Evolutionary conservation across 2,888 invertebrate species (phyloP).

Genomic region (Scrobipalpa atriplicella): DNA sequence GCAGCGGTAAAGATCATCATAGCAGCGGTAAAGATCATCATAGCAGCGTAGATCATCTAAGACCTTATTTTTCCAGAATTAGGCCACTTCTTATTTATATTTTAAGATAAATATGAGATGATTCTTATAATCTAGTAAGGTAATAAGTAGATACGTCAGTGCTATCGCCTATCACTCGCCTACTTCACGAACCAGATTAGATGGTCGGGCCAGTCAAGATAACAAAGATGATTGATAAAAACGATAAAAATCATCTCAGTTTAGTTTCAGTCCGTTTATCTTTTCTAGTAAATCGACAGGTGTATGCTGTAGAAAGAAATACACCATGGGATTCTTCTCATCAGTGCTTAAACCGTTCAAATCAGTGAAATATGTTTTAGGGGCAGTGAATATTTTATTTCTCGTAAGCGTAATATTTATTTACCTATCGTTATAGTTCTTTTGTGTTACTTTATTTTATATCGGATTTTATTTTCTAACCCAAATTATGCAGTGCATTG

Average conservation of each 20-base stretch:
- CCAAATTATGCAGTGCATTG: not conserved
- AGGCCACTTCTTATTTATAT: too few species aligned
- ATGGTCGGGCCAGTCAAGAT: conserved; percentile 64
- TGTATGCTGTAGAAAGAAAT: conserved; percentile 37
- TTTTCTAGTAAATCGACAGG: conserved; percentile 40
- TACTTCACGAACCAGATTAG: conserved; percentile 54
- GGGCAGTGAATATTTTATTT: conserved; percentile 88
- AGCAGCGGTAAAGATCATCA: too few species aligned
- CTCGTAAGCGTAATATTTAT: conserved; percentile 83
- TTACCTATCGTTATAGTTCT: not conserved
- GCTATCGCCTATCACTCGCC: conserved; percentile 1
- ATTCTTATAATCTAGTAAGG: not conserved
- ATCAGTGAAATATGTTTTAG: conserved; percentile 87
- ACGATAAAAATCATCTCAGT: conserved; percentile 51
- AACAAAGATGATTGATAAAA: conserved; percentile 67
- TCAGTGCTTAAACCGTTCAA: conserved; percentile 75
- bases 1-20: too few species aligned
- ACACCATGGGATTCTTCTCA: conserved; percentile 60
- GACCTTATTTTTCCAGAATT: too few species aligned
- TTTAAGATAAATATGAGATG: too few species aligned
- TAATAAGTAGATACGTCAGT: not conserved
- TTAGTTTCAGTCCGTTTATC: conserved; percentile 45
- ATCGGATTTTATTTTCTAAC: not conserved
- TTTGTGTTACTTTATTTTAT: not conserved
- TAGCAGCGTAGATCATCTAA: too few species aligned